A percentile compares a stretch with the other conserved stretches of the same genome.
These are phyloP conservation scores for Neoniphon sammara DNA, from an alignment of 2,797 vertebrate species.

Conservation along the genomic window DNA sequence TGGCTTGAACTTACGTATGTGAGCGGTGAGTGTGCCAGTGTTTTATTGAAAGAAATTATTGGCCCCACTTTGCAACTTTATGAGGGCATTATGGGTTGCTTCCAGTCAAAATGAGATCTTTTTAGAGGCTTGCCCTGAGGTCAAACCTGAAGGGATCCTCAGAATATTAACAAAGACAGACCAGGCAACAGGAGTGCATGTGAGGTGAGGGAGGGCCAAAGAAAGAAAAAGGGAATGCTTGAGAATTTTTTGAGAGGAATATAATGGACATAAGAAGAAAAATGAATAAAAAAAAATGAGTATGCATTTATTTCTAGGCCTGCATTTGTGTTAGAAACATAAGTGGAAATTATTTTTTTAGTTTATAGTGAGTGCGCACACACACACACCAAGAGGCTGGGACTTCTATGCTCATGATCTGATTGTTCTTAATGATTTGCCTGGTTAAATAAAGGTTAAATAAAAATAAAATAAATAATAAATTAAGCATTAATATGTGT, in stretches of 20 bases:
- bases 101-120: conserved; percentile 70
- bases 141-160: conserved; percentile 56
- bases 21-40: neutral
- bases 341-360: too few relatives aligned
- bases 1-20: conserved; percentile 1
- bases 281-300: neutral
- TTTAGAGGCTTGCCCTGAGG: conserved; percentile 53
- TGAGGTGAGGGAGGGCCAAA: conserved; percentile 45
- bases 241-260: conserved; percentile 12
- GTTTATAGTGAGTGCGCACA: too few relatives aligned
- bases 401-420: too few relatives aligned
- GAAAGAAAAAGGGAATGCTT: conserved; percentile 19
- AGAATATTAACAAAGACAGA: conserved; percentile 66
- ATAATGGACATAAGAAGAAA: neutral
- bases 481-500: too few relatives aligned
- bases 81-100: conserved; percentile 58
- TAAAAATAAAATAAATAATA: too few relatives aligned
- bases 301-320: too few relatives aligned
- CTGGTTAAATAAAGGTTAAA: too few relatives aligned
- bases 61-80: conserved; percentile 52
- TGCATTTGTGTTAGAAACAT: too few relatives aligned
- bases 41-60: conserved; percentile 37
- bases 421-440: too few relatives aligned
- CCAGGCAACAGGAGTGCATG: conserved; percentile 21
- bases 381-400: too few relatives aligned